Evolutionary conservation across 2,888 invertebrate genomes (phyloP), one percentile per base, ranked within the genome.

Genomic region (Pherbina coryleti): DNA sequence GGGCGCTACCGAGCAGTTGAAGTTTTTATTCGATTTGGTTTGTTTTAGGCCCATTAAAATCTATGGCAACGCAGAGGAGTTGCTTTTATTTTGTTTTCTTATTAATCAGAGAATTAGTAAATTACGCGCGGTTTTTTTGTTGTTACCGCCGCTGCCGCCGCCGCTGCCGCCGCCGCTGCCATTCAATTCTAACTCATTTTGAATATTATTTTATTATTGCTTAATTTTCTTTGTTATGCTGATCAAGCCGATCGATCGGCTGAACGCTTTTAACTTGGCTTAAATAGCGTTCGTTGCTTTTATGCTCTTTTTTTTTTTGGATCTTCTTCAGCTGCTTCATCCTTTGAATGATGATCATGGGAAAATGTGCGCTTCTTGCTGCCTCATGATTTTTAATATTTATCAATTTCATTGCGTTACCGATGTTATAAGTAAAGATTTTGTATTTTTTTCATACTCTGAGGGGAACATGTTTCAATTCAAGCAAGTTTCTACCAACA

Each of bases 181-280:
- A 51, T 70, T 57, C n/a, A 49, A 60, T 64, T 70, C 11, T 75
- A 49, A 74, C 49, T 53, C 34, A 78, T 75, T 69, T 57, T 76
- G 57, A 72, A 66, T 66, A 86, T 86, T 85, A 87, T 86, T 84
- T 86, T 86, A 87, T 86, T 86, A 87, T 85, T 87, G 85, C 87
- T 87, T 88, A 87, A 87, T 88, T 86, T 86, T 85, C 85, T 88
- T 87, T 87, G 88, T 88, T 87, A 85, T 86, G 86, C 83, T 85
- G 84, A 87, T 87, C 86, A 85, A 84, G 85, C 86, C 86, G 87
- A 82, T 85, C 86, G 87, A 82, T 85, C 82, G 84, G 84, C 84
- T 84, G 82, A 82, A 82, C 81, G 82, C 81, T 34, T 28, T 37
- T 19, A 53, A 83, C 84, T 81, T 79, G 72, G 66, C 78, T 55